Evolutionary conservation across 2,888 invertebrate genomes (phyloP), one percentile per base, ranked within the genome.

Genomic region (Epistrophe eligans): DNA sequence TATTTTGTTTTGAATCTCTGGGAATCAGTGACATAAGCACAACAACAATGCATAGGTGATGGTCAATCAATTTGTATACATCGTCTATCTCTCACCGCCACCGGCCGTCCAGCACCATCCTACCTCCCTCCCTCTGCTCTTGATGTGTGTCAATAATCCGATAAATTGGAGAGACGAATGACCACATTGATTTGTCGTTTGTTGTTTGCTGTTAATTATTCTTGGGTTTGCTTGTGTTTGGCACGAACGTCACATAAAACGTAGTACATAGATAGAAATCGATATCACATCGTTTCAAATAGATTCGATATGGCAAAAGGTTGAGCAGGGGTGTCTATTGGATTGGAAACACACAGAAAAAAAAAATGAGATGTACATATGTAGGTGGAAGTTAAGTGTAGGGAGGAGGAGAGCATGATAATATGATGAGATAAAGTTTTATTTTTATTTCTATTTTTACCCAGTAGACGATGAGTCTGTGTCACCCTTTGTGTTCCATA

Each of bases 81-180:
- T 40, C 38, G 24, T 62, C 24, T 62, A 38, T 60, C 40, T 40
- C 5, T 24, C 0, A 15, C 52, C 8, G 38, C 40, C 15, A 0
- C 0, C 24, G 35, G 8, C 9, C 9, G 35, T 24, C 15, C 4
- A 4, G 0, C 19, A 2, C 13, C 1, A 9, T 2, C 40, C 19
- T 19, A 3, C 13, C 3, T 24, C 24, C 24, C 24, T 24, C 13
- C 24, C 55, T 52, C 1, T 13, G 28, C 17, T 11, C 28, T 19
- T 72, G n/a, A n/a, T n/a, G 45, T 50, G 35, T 77, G 66, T 70
- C 84, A 85, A 85, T 81, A 80, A 85, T 84, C 72, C 77, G 80
- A 77, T 81, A 84, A 84, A 84, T 85, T 81, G 72, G 55, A 80
- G 80, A 73, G 80, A 85, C 77, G 80, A 85, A 81, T 81, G 73